Percentiles rank a stretch among this genome's conserved stretches.
Conservation (phyloP, 2,113 vertebrate genomes). For the Poeciliopsis turrubarensis region DNA sequence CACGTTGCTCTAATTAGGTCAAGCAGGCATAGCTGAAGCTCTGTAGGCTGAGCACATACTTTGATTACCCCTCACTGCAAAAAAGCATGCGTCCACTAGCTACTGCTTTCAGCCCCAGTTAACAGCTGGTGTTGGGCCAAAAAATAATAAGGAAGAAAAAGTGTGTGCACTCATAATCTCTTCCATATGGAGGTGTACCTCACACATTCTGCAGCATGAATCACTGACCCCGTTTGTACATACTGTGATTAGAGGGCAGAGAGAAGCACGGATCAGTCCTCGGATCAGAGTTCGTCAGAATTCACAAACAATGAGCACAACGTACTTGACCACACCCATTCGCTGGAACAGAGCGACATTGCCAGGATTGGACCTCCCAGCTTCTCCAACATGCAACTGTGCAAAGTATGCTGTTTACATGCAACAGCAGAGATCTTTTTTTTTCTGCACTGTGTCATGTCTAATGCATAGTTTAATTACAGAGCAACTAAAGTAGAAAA, state of each 20-base stretch:
- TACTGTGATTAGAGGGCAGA: conserved; percentile 32
- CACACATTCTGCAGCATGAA: background rate
- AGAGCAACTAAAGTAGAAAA: conserved; percentile 17
- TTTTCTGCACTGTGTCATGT: background rate
- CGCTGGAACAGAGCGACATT: conserved; percentile 54
- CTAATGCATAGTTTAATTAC: conserved; percentile 6
- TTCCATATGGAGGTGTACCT: background rate
- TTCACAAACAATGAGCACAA: conserved; percentile 62
- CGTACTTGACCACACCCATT: conserved; percentile 70
- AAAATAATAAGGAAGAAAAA: conserved; percentile 11
- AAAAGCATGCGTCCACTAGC: conserved; percentile 28
- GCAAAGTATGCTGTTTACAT: conserved; percentile 21
- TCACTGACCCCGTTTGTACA: conserved; percentile 12
- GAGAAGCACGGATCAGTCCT: conserved; percentile 29
- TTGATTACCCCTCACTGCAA: conserved; percentile 34
- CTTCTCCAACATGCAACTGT: conserved; percentile 33
- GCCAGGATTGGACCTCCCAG: conserved; percentile 55
- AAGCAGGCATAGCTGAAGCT: conserved; percentile 40
- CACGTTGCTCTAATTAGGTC: conserved; percentile 57
- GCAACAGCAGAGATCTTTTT: background rate
- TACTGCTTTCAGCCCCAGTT: conserved; percentile 16
- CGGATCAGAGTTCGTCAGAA: conserved; percentile 36
- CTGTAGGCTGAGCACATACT: conserved; percentile 32
- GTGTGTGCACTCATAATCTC: background rate
- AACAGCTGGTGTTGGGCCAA: background rate